Evolutionary conservation across 92 coral and sea anemone species (phyloP), one percentile per base, ranked within the genome.

Genomic region (Zoanthus gigantus): DNA sequence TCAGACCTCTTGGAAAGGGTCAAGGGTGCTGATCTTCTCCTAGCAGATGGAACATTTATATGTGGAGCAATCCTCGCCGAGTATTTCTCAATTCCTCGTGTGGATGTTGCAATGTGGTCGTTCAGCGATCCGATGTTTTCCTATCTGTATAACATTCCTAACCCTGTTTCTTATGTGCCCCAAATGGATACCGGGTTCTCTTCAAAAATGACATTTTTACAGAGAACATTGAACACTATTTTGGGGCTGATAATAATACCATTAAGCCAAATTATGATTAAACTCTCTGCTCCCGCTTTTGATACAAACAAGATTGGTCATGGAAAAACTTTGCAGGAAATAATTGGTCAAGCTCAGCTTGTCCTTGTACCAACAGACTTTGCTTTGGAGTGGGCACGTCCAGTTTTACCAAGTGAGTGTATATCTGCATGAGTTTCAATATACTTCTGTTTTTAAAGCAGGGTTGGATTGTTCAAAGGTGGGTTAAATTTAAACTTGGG

Each of bases 41-140:
- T 76, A 8, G 15, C 61, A 18, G 80, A 76, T 76, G 80, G 61
- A 29, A 76, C 80, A 23, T 76, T 76, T 50, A 44, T 6, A 10
- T 76, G 80, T 18, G 80, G 80, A 18, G 60, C 80, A 30, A 7
- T 76, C 30, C 80, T 76, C 7, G 80, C 80, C 4, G 80, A 76
- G 56, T 50, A 76, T 31, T 58, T 76, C 65, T 50, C 80, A 30
- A 76, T 76, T 48, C 80, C 61, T 11, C 80, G 60, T 5, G 60
- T 76, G 32, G 80, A 76, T 76, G 80, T 76, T 11, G 80, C 61
- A 18, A 31, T 76, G 34, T 76, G 80, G 80, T 76, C 80, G 6
- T 76, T 76, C 56, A 56, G 17, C 0, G 80, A 76, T 10, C 80
- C 80, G 2, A 15, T 6, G 16, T 56, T 50, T 50, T 18, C 76